phyloP scores from a whole-genome alignment of 1,140 invertebrate genomes.

The Aphelenchoides besseyi region DNA sequence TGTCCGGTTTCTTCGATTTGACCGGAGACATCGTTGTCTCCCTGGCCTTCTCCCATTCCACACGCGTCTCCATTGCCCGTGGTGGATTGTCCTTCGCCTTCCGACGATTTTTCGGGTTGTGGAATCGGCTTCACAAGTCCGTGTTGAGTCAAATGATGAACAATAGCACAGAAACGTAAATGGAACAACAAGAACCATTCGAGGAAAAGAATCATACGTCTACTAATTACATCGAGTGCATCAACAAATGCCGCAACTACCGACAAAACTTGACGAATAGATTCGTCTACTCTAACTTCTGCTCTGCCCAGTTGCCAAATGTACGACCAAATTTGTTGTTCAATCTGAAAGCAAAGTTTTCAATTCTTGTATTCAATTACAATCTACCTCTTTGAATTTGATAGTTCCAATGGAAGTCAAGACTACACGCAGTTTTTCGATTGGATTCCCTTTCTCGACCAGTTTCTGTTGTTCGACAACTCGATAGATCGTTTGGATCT shows the following conservation, averaged over 20 bases:
- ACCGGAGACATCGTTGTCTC: constrained; percentile 84
- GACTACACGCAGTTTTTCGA: neutral
- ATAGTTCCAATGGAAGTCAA: neutral
- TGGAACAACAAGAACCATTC: constrained; percentile 33
- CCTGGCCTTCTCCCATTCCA: constrained; percentile 56
- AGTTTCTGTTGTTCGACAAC: neutral
- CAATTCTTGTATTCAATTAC: neutral
- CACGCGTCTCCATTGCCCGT: constrained; percentile 14
- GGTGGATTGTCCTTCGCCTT: constrained; percentile 61
- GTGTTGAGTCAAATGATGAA: constrained; percentile 43
- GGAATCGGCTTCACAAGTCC: constrained; percentile 85
- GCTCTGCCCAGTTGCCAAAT: neutral
- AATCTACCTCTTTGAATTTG: neutral
- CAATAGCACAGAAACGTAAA: constrained; percentile 20
- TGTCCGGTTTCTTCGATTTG: constrained; percentile 86
- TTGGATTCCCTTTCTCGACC: neutral
- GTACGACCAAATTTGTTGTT: neutral
- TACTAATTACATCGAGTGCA: constrained; percentile 9
- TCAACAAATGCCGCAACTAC: neutral
- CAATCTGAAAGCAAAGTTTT: constrained; percentile 3
- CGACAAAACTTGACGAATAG: neutral
- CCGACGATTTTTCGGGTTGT: constrained; percentile 70
- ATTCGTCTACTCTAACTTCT: neutral
- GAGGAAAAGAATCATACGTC: constrained; percentile 20
- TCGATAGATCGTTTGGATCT: constrained; percentile 8